Base-by-base conservation (phyloP, 2,888 invertebrate species). In the Drosophila vallismaia region DNA sequence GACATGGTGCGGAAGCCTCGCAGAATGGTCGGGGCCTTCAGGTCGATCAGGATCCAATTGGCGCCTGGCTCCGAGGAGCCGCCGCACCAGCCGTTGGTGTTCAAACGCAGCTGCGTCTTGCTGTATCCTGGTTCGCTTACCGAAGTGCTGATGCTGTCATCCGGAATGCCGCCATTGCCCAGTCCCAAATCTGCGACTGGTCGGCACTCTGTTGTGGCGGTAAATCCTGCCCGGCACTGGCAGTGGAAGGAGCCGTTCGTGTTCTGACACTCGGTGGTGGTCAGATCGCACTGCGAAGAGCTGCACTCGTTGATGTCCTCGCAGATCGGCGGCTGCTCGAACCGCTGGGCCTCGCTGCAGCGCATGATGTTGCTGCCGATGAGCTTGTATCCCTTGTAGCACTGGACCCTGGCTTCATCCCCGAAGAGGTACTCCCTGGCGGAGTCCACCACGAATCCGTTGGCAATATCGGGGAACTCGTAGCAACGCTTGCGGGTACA, bases 301-400 rank as follows among this genome's bases (percentile, higher is more conserved):
- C 94, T 93, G 90, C 98, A 98, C 92, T 98, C 98, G 86, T 98
- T 97, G 70, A 98, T 95, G 90, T 98, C 97, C 92, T 97, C 97
- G 89, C 98, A 98, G 69, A 94, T 95, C 1, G 98, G 98, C 48
- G 96, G 94, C 81, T 95, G 94, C 77, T 95, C 95, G 77, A 98
- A 98, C 73, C 94, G 92, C 91, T 97, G 97, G 76, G 95, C 94
- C n/a, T 96, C 93, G 69, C 96, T 97, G 90, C 98, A 98, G 88
- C 94, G 94, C 71, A 97, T 94, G 56, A 97, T 94, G 78, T 95
- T 97, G 51, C 95, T 95, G 31, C 97, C 97, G 67, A 95, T 95
- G 4, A 98, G 92, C 92, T 96, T 97, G 90, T 96, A 98, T 8
- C 97, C 98, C 92, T 96, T 96, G 88, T 95, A 96, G 90, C 98